phyloP scores from a whole-genome alignment of 2,113 vertebrate genomes.

The Zosterops borbonicus region DNA sequence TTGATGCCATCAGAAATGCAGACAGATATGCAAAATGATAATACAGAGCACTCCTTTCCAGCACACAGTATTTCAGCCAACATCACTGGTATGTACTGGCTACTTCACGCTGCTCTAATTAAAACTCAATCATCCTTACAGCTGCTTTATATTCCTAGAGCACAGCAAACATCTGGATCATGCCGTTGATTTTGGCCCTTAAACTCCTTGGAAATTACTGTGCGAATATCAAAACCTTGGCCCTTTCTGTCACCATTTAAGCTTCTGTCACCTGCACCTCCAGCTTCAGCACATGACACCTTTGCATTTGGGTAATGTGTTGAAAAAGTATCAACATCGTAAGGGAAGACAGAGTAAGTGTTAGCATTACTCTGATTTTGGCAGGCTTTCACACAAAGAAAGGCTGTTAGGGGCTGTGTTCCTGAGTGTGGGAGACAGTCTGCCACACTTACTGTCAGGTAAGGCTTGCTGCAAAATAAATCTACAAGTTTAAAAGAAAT shows the following conservation, averaged over 20 bases:
- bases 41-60: neutral
- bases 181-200: neutral
- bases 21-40: neutral
- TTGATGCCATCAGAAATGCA: neutral
- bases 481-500: neutral
- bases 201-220: neutral
- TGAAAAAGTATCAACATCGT: neutral
- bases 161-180: constrained; percentile 25
- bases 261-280: neutral
- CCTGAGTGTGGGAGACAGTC: neutral
- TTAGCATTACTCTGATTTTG: neutral
- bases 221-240: neutral
- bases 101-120: constrained; percentile 3
- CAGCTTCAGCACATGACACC: neutral
- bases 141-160: constrained; percentile 36
- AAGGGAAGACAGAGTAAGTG: neutral
- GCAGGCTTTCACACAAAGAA: neutral
- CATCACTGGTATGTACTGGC: constrained; percentile 12
- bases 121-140: neutral
- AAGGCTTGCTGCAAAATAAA: neutral
- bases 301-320: neutral
- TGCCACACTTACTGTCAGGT: neutral
- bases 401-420: neutral
- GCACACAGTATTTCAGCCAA: neutral
- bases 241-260: neutral